Evolutionary conservation across 2,888 invertebrate species (phyloP), one percentile per base, ranked within the genome.

Genomic region (Sylvicola fuscatus): DNA sequence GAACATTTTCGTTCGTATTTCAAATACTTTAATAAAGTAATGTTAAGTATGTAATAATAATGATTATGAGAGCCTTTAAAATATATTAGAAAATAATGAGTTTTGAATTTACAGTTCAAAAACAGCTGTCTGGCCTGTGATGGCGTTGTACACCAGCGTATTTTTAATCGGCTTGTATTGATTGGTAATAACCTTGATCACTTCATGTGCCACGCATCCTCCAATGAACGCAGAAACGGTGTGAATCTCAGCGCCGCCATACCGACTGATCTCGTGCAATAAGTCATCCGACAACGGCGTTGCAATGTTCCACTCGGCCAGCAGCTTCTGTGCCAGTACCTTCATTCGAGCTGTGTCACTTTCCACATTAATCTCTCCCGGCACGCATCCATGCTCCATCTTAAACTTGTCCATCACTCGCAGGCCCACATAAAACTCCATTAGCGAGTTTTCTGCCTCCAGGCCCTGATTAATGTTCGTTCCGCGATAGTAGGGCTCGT

Each of bases 81-180:
- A n/a, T n/a, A n/a, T n/a, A n/a, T n/a, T n/a, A n/a, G n/a, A n/a
- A n/a, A n/a, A n/a, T n/a, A n/a, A n/a, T n/a, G n/a, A n/a, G 8
- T 21, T 21, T 21, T 21, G 8, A 21, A 21, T 21, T 21, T 21
- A 21, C 4, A 21, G 21, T 6, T 21, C 21, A 21, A 21, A 21
- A 21, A 21, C 21, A 21, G 72, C 72, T 36, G 86, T 80, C 44
- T 78, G 83, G 36, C 86, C 82, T 40, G 80, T 80, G 45, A 89
- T 83, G 34, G 83, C 93, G 65, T 97, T 93, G 60, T 90, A 93
- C 45, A 98, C 75, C 56, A 87, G 84, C 0, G 87, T 89, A 59
- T 97, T 95, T 58, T 93, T 78, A 38, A 98, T 69, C 27, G 97
- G 97, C 49, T 89, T 83, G 59, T 92, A 98, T 62, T 98, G 98